Evolutionary conservation across 2,113 vertebrate genomes (phyloP).

Genomic region (Chionomys nivalis): DNA sequence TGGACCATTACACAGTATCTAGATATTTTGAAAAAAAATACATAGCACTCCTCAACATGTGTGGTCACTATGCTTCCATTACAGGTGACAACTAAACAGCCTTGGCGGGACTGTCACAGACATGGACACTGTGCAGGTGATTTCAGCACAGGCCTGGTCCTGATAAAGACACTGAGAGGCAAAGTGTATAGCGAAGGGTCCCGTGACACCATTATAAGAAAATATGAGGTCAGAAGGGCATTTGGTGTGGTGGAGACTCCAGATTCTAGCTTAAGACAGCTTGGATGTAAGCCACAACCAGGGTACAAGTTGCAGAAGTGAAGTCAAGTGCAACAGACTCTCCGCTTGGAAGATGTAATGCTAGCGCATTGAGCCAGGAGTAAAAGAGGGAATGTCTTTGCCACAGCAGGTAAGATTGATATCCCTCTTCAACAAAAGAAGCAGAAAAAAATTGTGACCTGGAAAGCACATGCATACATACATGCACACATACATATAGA

Average conservation of each 20-base stretch:
- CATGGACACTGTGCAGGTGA: not conserved
- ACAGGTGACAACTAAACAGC: not conserved
- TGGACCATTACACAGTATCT: no score
- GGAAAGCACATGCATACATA: not conserved
- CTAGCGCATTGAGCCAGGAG: not conserved
- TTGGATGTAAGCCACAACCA: not conserved
- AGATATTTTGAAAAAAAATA: not conserved
- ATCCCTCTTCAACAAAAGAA: not conserved
- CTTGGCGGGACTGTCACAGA: not conserved
- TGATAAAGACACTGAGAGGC: not conserved
- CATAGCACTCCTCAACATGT: not conserved
- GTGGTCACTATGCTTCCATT: no score
- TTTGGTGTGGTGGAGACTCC: not conserved
- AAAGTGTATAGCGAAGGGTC: accelerated
- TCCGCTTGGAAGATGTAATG: no score
- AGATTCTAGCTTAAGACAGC: not conserved
- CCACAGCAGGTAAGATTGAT: not conserved
- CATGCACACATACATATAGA: not conserved
- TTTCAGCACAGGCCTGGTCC: not conserved
- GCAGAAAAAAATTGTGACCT: not conserved
- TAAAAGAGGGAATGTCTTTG: not conserved
- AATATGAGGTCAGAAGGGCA: not conserved
- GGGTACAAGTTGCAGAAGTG: accelerated
- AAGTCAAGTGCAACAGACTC: not conserved
- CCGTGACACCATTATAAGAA: accelerated